A percentile compares a stretch with the other conserved stretches of the same genome.
Evolutionary conservation across 2,888 invertebrate species (phyloP).

Genomic region (Drosophila flavopinicola): DNA sequence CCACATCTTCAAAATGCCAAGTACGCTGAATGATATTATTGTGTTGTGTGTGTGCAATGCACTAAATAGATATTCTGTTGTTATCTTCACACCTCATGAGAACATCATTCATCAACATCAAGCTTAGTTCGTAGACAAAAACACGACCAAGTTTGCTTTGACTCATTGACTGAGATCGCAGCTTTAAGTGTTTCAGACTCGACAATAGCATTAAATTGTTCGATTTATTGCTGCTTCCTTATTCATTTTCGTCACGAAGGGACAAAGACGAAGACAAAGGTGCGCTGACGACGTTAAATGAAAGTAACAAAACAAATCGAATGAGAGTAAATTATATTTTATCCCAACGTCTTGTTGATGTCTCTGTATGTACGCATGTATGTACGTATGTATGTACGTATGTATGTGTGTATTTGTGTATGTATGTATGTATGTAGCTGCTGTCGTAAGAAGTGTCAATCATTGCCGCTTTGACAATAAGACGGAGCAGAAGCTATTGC

Average conservation of each 20-base stretch:
- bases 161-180: neutral
- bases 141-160: too few relatives aligned
- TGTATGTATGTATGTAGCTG: constrained; percentile 1
- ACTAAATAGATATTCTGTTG: neutral
- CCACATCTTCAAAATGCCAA: neutral
- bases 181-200: neutral
- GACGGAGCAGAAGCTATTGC: constrained; percentile 27
- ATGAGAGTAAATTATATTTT: constrained; percentile 50
- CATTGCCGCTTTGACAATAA: constrained; percentile 45
- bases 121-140: neutral
- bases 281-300: constrained; percentile 33
- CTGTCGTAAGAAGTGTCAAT: constrained; percentile 32
- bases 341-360: constrained; percentile 24
- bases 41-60: too few relatives aligned
- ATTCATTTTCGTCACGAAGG: constrained; percentile 36
- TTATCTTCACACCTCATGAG: too few relatives aligned
- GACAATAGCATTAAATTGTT: constrained; percentile 2
- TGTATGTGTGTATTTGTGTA: neutral
- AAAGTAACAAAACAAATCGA: constrained; percentile 44
- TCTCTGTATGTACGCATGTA: neutral
- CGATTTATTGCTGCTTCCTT: constrained; percentile 6
- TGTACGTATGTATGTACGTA: neutral
- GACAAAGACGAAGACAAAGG: constrained; percentile 4
- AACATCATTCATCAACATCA: constrained; percentile 4
- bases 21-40: neutral